Conservation (phyloP, 2,113 vertebrate species). For the Thymallus thymallus region DNA sequence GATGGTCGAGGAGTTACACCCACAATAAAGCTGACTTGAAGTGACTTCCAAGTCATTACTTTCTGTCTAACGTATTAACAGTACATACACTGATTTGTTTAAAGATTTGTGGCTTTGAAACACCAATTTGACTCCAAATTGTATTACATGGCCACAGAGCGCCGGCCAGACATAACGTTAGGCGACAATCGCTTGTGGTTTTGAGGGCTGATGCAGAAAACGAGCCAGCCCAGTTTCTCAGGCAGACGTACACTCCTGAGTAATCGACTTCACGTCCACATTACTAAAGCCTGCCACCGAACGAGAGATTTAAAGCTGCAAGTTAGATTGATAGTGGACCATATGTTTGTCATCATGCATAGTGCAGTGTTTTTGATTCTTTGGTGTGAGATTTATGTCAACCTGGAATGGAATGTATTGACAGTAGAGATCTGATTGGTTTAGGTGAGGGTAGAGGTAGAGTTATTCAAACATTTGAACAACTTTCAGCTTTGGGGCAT, state of each 20-base stretch:
- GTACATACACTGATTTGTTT: conserved; percentile 72
- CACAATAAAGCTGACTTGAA: conserved; percentile 46
- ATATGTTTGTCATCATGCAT: not conserved
- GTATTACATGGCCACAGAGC: conserved; percentile 58
- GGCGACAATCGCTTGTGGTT: conserved; percentile 67
- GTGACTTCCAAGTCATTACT: conserved; percentile 50
- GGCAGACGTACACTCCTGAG: conserved; percentile 1
- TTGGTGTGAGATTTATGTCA: too few species aligned
- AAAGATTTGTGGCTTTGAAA: conserved; percentile 73
- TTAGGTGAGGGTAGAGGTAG: too few species aligned
- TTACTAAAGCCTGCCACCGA: not conserved
- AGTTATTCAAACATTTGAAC: too few species aligned
- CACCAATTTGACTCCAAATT: conserved; percentile 58
- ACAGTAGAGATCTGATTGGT: too few species aligned
- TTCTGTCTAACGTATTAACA: conserved; percentile 69
- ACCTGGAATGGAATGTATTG: too few species aligned
- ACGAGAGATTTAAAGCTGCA: not conserved
- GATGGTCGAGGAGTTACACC: conserved; percentile 43
- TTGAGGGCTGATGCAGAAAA: conserved; percentile 42
- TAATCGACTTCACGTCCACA: conserved; percentile 5
- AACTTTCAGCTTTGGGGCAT: not conserved
- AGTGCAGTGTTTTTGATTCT: not conserved
- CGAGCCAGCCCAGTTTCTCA: conserved; percentile 33
- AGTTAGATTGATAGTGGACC: not conserved
- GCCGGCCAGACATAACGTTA: conserved; percentile 53